Evolutionary conservation across 1,140 invertebrate species (phyloP).

Genomic region (Sesamia nonagrioides): DNA sequence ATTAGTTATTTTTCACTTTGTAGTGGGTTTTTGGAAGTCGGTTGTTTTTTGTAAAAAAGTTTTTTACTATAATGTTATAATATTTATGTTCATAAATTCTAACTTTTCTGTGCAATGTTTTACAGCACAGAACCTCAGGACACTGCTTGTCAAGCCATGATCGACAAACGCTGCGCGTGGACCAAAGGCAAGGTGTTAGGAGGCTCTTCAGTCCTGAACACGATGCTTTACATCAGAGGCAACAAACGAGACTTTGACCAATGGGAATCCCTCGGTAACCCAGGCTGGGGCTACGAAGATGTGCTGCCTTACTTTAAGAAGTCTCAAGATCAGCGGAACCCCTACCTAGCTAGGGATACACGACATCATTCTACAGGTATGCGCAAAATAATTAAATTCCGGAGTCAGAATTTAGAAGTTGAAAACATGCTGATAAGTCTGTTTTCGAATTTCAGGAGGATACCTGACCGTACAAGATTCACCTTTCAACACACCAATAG

Average conservation of each 20-base stretch:
- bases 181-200: constrained; percentile 95
- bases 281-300: constrained; percentile 96
- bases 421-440: not conserved
- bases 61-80: too few species aligned
- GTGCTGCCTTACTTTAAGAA: constrained; percentile 96
- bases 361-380: constrained; percentile 91
- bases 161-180: constrained; percentile 93
- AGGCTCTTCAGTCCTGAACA: constrained; percentile 95
- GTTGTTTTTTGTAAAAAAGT: too few species aligned
- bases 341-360: constrained; percentile 91
- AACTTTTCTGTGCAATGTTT: constrained; percentile 50
- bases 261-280: constrained; percentile 96
- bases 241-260: constrained; percentile 96
- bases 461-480: constrained; percentile 94
- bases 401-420: too few species aligned
- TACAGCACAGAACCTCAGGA: constrained; percentile 94
- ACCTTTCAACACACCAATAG: constrained; percentile 94
- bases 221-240: constrained; percentile 97
- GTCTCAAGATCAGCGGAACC: constrained; percentile 94
- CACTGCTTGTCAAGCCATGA: constrained; percentile 95
- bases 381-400: too few species aligned
- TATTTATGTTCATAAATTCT: not conserved
- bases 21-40: too few species aligned
- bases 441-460: constrained; percentile 89
- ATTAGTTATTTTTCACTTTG: too few species aligned